phyloP scores from a whole-genome alignment of 2,888 invertebrate species.

The Melanostoma mellinum region DNA sequence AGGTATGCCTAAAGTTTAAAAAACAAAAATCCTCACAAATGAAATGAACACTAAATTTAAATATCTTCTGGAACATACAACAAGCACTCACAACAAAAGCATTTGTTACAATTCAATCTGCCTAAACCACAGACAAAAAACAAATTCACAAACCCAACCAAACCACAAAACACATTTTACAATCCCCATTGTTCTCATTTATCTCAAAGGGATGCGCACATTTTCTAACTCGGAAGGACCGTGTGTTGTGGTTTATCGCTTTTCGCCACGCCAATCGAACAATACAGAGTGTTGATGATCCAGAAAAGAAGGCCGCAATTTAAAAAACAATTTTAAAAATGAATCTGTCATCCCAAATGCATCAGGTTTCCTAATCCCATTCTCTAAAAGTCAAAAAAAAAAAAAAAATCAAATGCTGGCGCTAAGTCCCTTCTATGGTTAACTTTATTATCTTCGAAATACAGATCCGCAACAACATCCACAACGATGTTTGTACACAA shows the following conservation, averaged over 20 bases:
- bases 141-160: slow-evolving; percentile 22
- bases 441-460: slow-evolving; percentile 50
- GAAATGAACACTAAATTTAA: neutral
- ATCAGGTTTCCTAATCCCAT: slow-evolving; percentile 64
- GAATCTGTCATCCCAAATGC: slow-evolving; percentile 40
- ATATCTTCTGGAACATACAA: neutral
- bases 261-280: slow-evolving; percentile 48
- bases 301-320: slow-evolving; percentile 24
- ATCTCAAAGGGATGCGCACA: slow-evolving; percentile 43
- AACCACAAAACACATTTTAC: neutral
- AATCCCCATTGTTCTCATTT: slow-evolving; percentile 60
- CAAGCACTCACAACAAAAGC: slow-evolving; percentile 8
- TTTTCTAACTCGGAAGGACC: slow-evolving; percentile 36
- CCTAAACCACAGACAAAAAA: slow-evolving; percentile 19
- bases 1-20: too few species aligned
- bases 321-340: slow-evolving; percentile 42
- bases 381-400: slow-evolving; percentile 48
- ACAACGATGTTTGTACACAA: slow-evolving; percentile 42
- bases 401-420: slow-evolving; percentile 43
- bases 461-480: slow-evolving; percentile 27
- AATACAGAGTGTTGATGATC: slow-evolving; percentile 56
- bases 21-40: slow-evolving; percentile 30
- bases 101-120: slow-evolving; percentile 26
- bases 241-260: slow-evolving; percentile 63
- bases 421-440: slow-evolving; percentile 45